Evolutionary conservation across 2,888 invertebrate species (phyloP).

Genomic region (Athripsodes cinereus): DNA sequence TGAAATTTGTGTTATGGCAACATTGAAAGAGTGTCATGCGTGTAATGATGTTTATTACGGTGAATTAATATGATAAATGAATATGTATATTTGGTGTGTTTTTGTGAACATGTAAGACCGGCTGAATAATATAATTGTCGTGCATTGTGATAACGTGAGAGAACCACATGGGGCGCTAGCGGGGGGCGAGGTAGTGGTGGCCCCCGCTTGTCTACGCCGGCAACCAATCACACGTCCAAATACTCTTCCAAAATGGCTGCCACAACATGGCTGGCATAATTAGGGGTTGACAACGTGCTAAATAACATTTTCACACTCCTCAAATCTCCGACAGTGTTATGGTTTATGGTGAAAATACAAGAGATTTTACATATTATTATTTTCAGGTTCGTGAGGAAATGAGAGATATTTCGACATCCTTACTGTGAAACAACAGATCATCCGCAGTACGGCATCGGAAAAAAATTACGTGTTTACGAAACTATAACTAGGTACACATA

Average conservation of each 20-base stretch:
- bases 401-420: too few species aligned
- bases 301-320: too few species aligned
- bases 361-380: too few species aligned
- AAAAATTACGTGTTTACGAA: too few species aligned
- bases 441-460: too few species aligned
- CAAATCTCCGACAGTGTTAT: too few species aligned
- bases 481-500: too few species aligned
- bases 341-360: too few species aligned
- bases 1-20: slow-evolving; percentile 10
- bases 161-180: slow-evolving; percentile 17
- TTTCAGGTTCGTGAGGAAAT: too few species aligned
- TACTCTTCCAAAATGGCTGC: slow-evolving; percentile 45
- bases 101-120: slow-evolving; percentile 13
- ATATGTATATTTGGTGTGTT: not conserved
- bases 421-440: too few species aligned
- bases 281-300: slow-evolving; percentile 17
- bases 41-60: slow-evolving; percentile 1
- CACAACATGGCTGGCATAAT: slow-evolving; percentile 51
- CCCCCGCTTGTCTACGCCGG: slow-evolving; percentile 17
- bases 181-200: slow-evolving; percentile 14
- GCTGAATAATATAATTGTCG: slow-evolving; percentile 6
- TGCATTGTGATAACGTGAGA: slow-evolving; percentile 12
- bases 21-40: slow-evolving; percentile 7
- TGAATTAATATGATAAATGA: not conserved
- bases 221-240: slow-evolving; percentile 20